A percentile compares a stretch with the other conserved stretches of the same genome.
These are phyloP conservation scores for Sarcophaga caerulescens DNA, from an alignment of 2,888 invertebrate genomes.

Conservation along the genomic window DNA sequence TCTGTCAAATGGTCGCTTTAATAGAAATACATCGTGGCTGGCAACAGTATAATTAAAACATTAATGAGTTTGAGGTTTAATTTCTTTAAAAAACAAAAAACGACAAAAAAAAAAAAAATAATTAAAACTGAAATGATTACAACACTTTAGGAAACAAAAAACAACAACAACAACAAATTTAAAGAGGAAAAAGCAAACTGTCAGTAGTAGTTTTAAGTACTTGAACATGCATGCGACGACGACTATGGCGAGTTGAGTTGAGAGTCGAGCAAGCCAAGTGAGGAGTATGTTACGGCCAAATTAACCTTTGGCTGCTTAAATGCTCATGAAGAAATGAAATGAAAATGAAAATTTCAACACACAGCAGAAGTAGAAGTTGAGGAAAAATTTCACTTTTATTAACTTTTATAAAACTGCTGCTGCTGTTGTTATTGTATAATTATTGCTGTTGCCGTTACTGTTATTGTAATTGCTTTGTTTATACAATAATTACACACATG, in stretches of 20 bases:
- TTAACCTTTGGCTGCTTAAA: slow-evolving; percentile 34
- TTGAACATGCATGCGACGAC: too few species aligned
- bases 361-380: too few species aligned
- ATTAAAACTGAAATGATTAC: slow-evolving; percentile 38
- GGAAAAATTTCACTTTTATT: slow-evolving; percentile 63
- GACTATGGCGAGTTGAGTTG: neutral
- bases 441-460: slow-evolving; percentile 5
- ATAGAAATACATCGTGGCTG: neutral
- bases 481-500: slow-evolving; percentile 17
- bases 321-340: neutral
- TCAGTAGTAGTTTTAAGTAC: too few species aligned
- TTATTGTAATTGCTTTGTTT: slow-evolving; percentile 32
- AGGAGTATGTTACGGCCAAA: neutral
- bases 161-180: neutral
- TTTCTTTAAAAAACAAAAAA: neutral
- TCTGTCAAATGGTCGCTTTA: neutral
- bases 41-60: slow-evolving; percentile 51
- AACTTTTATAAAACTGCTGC: slow-evolving; percentile 33
- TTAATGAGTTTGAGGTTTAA: slow-evolving; percentile 52
- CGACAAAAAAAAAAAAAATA: too few species aligned
- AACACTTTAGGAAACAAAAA: slow-evolving; percentile 30
- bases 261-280: neutral
- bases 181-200: neutral
- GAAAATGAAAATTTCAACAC: too few species aligned
- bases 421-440: too few species aligned